phyloP scores from a whole-genome alignment of 2,797 vertebrate genomes.

The Amazona ochrocephala region DNA sequence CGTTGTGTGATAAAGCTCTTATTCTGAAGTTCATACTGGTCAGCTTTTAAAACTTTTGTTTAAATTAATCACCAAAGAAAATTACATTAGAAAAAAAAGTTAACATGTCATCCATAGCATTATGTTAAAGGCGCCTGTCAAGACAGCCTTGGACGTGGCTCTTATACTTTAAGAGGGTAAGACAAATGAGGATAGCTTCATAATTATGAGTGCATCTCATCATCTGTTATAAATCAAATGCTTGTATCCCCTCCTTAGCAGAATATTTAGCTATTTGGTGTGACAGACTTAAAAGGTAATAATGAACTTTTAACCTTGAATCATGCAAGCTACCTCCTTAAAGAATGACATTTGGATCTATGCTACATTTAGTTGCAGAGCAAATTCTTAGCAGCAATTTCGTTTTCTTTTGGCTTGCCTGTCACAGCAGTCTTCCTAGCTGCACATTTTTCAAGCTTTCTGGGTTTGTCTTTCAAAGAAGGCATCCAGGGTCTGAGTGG shows the following conservation, averaged over 20 bases:
- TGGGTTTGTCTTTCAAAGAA: not conserved
- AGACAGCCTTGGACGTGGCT: not conserved
- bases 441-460: conserved; percentile 11
- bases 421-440: not conserved
- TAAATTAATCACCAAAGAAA: not conserved
- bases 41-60: conserved; percentile 33
- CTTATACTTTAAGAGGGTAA: not conserved
- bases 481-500: not conserved
- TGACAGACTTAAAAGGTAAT: not conserved
- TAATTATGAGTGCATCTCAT: not conserved
- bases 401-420: not conserved
- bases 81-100: not conserved
- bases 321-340: conserved; percentile 12
- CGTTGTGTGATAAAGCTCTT: conserved; percentile 15
- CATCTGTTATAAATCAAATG: not conserved
- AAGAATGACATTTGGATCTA: not conserved
- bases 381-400: not conserved
- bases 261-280: not conserved
- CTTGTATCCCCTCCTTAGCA: not conserved
- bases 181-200: not conserved
- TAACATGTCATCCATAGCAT: not conserved
- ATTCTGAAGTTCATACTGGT: conserved; percentile 6
- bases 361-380: not conserved
- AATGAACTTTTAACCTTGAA: conserved; percentile 70
- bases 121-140: not conserved